A percentile compares a stretch with the other conserved stretches of the same genome.
Conservation (phyloP, 30 jellyfish, hydroid and myxozoan genomes). For the Turritopsis dohrnii region DNA sequence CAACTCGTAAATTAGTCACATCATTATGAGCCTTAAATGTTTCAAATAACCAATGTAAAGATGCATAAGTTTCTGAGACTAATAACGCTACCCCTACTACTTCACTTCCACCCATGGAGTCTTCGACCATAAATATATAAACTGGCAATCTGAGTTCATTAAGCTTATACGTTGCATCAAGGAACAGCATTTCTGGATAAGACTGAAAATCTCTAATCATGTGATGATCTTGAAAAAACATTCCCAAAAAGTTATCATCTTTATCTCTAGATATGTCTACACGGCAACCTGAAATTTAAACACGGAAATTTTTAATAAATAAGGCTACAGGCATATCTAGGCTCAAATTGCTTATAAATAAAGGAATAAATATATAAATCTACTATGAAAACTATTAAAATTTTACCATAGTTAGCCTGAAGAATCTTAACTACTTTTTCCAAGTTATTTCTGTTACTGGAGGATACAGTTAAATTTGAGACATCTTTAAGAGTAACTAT, state of each 20-base stretch:
- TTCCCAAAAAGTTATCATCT: conserved; percentile 19
- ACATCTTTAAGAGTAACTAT: conserved; percentile 28
- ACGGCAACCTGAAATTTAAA: conserved; percentile 23
- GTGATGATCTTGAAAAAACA: conserved; percentile 32
- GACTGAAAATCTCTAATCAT: conserved; percentile 22
- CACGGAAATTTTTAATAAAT: too few relatives aligned
- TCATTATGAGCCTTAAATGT: conserved; percentile 28
- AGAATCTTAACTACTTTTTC: conserved; percentile 12
- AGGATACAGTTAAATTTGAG: conserved; percentile 15
- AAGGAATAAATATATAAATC: not conserved
- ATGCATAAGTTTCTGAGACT: conserved; percentile 24
- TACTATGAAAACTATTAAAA: too few relatives aligned
- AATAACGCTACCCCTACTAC: conserved; percentile 22
- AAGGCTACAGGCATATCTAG: too few relatives aligned
- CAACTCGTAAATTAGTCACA: conserved; percentile 14
- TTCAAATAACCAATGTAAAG: conserved; percentile 6
- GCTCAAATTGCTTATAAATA: too few relatives aligned
- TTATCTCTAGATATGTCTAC: conserved; percentile 16
- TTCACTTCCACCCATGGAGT: conserved; percentile 44
- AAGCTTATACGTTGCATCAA: conserved; percentile 50
- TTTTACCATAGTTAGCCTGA: conserved; percentile 4
- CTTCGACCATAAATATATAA: conserved; percentile 36
- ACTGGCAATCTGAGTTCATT: conserved; percentile 28
- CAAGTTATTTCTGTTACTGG: conserved; percentile 9
- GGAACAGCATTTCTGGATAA: conserved; percentile 33